Evolutionary conservation across 2,888 invertebrate genomes (phyloP).

Genomic region (Dasysyrphus albostriatus): DNA sequence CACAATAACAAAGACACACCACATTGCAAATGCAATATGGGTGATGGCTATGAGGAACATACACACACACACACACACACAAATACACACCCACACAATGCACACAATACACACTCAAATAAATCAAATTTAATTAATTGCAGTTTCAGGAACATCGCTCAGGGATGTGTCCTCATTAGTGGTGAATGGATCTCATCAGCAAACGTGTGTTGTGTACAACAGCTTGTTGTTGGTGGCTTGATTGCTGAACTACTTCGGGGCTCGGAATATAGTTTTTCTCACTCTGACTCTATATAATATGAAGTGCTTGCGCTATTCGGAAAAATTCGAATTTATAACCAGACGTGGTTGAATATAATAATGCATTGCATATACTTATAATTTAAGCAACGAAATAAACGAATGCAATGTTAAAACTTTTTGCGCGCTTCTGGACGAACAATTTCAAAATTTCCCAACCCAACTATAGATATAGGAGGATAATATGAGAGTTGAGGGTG

Average conservation of each 20-base stretch:
- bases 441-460: constrained; percentile 3
- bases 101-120: constrained; percentile 57
- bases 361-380: constrained; percentile 21
- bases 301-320: constrained; percentile 30
- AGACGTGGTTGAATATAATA: constrained; percentile 9
- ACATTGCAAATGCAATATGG: not conserved
- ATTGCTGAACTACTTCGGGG: constrained; percentile 65
- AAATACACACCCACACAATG: not conserved
- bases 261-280: constrained; percentile 44
- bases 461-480: not conserved
- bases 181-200: constrained; percentile 75
- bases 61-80: not conserved
- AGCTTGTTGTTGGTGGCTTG: constrained; percentile 68
- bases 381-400: constrained; percentile 1
- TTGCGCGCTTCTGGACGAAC: constrained; percentile 5
- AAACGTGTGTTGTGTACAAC: constrained; percentile 64
- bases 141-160: constrained; percentile 75
- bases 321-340: constrained; percentile 36
- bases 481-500: not conserved
- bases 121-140: constrained; percentile 76
- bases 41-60: not conserved
- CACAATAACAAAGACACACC: not conserved
- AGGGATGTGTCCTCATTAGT: constrained; percentile 76
- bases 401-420: constrained; percentile 26
- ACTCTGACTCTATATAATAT: not conserved